A percentile compares a stretch with the other conserved stretches of the same genome.
Evolutionary conservation across 2,113 vertebrate species (phyloP).

Genomic region (Sebastes fasciatus): DNA sequence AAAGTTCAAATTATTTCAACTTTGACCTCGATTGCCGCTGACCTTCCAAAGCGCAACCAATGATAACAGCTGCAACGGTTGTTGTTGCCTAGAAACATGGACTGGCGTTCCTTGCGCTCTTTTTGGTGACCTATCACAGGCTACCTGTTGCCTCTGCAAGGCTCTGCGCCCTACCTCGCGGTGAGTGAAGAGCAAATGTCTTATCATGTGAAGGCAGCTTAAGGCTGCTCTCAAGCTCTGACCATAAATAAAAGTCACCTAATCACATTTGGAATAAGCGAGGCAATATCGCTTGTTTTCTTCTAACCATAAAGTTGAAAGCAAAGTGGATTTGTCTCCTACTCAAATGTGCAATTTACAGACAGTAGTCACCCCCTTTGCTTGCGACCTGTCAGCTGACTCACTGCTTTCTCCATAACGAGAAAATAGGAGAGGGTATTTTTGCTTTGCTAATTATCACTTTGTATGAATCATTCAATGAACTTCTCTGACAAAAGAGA

Average conservation of each 20-base stretch:
- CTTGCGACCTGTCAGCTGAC: neutral
- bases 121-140: too few relatives aligned
- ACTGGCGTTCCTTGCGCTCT: too few relatives aligned
- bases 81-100: too few relatives aligned
- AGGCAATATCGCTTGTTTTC: neutral
- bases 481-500: constrained; percentile 8
- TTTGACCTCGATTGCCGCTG: too few relatives aligned
- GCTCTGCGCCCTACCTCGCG: too few relatives aligned
- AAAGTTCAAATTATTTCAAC: too few relatives aligned
- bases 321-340: neutral
- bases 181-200: too few relatives aligned
- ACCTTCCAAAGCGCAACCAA: too few relatives aligned
- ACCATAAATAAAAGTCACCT: neutral
- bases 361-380: neutral
- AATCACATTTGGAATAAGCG: neutral
- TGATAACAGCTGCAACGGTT: too few relatives aligned
- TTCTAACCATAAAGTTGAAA: neutral
- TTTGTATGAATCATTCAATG: constrained; percentile 25
- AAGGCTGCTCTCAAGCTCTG: neutral
- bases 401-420: neutral
- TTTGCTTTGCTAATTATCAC: constrained; percentile 26
- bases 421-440: constrained; percentile 8
- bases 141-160: too few relatives aligned
- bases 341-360: constrained; percentile 11
- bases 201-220: too few relatives aligned